phyloP scores from a whole-genome alignment of 2,888 invertebrate genomes.

The Drosophila melanosoma region DNA sequence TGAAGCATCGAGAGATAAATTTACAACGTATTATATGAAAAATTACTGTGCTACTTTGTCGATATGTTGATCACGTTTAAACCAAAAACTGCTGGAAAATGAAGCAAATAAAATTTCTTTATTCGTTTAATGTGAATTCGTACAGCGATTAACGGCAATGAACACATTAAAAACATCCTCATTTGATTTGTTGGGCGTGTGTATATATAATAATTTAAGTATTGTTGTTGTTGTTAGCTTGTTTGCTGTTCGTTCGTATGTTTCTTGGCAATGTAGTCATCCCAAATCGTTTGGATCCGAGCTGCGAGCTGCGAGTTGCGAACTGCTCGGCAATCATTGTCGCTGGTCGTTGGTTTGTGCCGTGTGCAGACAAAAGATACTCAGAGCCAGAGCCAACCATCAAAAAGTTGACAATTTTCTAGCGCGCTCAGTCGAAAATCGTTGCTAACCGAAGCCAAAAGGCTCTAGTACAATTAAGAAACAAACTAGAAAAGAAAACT shows the following conservation, averaged over 20 bases:
- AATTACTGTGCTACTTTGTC: neutral
- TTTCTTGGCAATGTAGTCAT: slow-evolving; percentile 65
- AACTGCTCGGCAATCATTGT: slow-evolving; percentile 42
- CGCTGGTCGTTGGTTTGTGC: slow-evolving; percentile 56
- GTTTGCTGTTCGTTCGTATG: neutral
- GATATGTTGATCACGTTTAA: neutral
- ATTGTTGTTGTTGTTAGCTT: slow-evolving; percentile 43
- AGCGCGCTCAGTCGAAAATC: slow-evolving; percentile 79
- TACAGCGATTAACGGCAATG: slow-evolving; percentile 3
- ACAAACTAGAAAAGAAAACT: slow-evolving; percentile 8
- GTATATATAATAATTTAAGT: slow-evolving; percentile 27
- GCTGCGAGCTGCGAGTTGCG: neutral
- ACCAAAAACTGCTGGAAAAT: slow-evolving; percentile 29
- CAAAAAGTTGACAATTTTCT: slow-evolving; percentile 66
- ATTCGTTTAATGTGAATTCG: slow-evolving; percentile 1
- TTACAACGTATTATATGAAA: neutral
- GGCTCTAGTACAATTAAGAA: slow-evolving; percentile 74
- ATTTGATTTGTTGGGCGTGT: slow-evolving; percentile 1
- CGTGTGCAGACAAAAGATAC: slow-evolving; percentile 70
- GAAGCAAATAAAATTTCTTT: slow-evolving; percentile 6
- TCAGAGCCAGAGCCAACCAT: slow-evolving; percentile 43
- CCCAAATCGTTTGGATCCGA: slow-evolving; percentile 51
- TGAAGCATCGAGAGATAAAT: neutral
- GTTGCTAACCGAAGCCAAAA: slow-evolving; percentile 81
- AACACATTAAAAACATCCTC: slow-evolving; percentile 15